Conservation (phyloP, 2,797 vertebrate species). For the Alca torda region DNA sequence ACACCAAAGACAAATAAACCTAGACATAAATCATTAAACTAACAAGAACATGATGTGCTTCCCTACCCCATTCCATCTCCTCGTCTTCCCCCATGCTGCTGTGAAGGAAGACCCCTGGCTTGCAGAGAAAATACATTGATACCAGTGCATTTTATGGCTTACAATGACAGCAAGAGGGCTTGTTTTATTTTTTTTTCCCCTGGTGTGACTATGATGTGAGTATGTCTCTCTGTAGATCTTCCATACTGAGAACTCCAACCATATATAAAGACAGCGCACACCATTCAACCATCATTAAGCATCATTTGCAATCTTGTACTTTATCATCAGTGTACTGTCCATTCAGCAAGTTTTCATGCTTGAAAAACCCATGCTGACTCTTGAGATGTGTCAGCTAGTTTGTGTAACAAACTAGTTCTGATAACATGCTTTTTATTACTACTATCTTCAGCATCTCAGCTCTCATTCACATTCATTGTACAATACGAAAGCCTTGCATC, state of each 20-base stretch:
- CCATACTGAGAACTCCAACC: not conserved
- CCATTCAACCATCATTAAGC: not conserved
- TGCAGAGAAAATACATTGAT: not conserved
- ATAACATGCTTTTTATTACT: conserved; percentile 8
- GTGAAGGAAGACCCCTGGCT: not conserved
- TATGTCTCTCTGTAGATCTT: not conserved
- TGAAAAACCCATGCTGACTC: conserved; percentile 33
- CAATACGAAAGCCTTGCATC: not conserved
- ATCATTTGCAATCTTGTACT: conserved; percentile 4
- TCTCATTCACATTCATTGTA: conserved; percentile 30
- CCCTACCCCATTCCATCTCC: not conserved
- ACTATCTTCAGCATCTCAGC: not conserved
- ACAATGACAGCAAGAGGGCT: not conserved
- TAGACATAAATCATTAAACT: conserved; percentile 22
- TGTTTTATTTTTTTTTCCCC: not conserved
- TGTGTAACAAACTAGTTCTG: conserved; percentile 47
- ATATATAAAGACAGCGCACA: not conserved
- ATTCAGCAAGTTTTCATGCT: conserved; percentile 46
- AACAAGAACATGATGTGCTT: conserved; percentile 9
- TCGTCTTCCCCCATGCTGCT: not conserved
- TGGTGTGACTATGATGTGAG: not conserved
- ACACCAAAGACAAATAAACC: conserved; percentile 16
- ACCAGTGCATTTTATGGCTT: not conserved
- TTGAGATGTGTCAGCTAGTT: conserved; percentile 32
- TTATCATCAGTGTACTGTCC: not conserved